Base-by-base conservation (phyloP, 2,888 invertebrate genomes). In the Bimastos eiseni region DNA sequence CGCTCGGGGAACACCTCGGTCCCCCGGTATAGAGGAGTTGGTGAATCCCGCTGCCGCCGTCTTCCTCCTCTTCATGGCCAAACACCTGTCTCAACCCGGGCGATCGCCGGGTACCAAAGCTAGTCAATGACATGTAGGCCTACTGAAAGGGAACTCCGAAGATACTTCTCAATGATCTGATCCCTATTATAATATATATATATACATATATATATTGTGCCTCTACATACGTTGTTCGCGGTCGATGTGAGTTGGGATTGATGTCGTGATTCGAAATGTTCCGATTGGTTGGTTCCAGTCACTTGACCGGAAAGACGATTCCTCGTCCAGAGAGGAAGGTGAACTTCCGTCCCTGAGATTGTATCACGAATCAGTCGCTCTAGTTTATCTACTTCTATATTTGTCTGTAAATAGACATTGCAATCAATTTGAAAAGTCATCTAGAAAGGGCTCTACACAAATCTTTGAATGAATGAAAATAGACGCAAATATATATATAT, bases 331-430 rank as follows among this genome's bases (percentile, higher is more conserved):
- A 86, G 37, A 86, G 86, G 86, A 86, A 86, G 37, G 2, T 37
- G 86, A 24, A 86, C 34, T 86, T 86, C 86, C 86, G 86, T 86
- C n/a, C 37, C 86, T 36, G 86, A 86, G 37, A 86, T 86, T 34
- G 86, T 86, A 5, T 37, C 37, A 37, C 86, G 86, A 86, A 86
- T 36, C 36, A 86, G 37, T 34, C 86, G 86, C 86, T 86, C 86
- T 86, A 86, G 5, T 24, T 34, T 86, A 36, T 17, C 86, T 34
- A 34, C 34, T 36, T 86, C 86, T 86, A 86, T 86, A 19, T 86
- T 36, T 2, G 37, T 37, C 86, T 86, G 36, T 21, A 70, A 70
- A 70, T 70, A 70, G 30, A 70, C n/a, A 70, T n/a, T 70, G 30
- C n/a, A n/a, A 5, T n/a, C n/a, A 70, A 70, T 30, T 1, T 70